These are phyloP conservation scores for Lasius platythorax DNA, from an alignment of 2,888 invertebrate genomes.

Conservation along the genomic window DNA sequence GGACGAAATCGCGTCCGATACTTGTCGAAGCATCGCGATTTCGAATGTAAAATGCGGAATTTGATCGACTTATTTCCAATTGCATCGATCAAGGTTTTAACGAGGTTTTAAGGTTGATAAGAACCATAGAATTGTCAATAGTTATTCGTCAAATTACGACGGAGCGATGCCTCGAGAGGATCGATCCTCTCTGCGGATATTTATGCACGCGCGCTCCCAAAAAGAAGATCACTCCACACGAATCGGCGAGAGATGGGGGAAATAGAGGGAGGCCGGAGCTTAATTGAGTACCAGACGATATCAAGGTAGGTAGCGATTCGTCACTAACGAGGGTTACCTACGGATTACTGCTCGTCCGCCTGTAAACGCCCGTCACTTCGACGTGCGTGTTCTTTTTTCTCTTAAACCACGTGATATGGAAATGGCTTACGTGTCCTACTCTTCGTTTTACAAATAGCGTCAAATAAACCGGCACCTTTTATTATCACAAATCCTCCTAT, in stretches of 20 bases:
- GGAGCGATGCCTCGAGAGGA: constrained; percentile 69
- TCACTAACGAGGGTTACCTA: constrained; percentile 68
- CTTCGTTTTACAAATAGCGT: constrained; percentile 33
- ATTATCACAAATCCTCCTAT: constrained; percentile 47
- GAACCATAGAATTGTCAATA: constrained; percentile 72
- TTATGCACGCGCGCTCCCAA: constrained; percentile 39
- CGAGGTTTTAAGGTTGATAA: background rate
- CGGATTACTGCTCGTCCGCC: constrained; percentile 65
- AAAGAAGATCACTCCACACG: constrained; percentile 58
- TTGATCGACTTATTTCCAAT: background rate
- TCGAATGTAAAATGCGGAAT: background rate
- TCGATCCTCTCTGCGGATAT: constrained; percentile 70
- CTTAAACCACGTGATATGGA: constrained; percentile 35
- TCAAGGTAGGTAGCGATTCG: constrained; percentile 59
- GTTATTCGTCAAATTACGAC: constrained; percentile 77
- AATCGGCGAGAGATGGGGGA: constrained; percentile 50
- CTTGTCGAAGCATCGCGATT: background rate
- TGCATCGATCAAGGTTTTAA: background rate
- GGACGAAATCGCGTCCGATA: background rate
- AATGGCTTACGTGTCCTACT: constrained; percentile 36
- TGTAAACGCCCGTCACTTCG: constrained; percentile 60
- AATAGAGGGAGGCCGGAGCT: constrained; percentile 34
- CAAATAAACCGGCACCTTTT: constrained; percentile 35
- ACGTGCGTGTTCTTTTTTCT: constrained; percentile 39
- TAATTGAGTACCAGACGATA: constrained; percentile 76